A percentile compares a stretch with the other conserved stretches of the same genome.
phyloP scores from a whole-genome alignment of 2,113 vertebrate genomes.

The Hydrolagus affinis region DNA sequence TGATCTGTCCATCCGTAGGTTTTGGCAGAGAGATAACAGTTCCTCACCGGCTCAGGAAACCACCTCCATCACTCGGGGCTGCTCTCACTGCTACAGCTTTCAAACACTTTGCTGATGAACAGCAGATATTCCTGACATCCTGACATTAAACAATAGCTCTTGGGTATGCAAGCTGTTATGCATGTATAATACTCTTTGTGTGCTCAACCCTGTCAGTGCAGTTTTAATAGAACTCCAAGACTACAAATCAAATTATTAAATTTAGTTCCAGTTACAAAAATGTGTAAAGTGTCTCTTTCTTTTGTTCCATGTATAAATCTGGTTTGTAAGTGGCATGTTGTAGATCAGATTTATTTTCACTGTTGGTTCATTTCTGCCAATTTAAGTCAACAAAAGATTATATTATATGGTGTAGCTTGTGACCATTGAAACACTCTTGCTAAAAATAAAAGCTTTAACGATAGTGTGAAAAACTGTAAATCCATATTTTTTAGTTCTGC shows the following conservation, averaged over 20 bases:
- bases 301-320: neutral
- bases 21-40: neutral
- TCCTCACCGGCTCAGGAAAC: neutral
- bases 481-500: too few species aligned
- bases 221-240: neutral
- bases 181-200: neutral
- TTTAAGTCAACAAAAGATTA: constrained; percentile 1
- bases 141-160: neutral
- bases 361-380: neutral
- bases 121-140: neutral
- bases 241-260: neutral
- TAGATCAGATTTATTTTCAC: neutral
- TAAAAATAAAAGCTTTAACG: neutral
- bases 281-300: neutral
- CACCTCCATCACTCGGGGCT: neutral
- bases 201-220: neutral
- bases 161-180: neutral
- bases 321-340: neutral
- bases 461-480: neutral
- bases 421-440: neutral
- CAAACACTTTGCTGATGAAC: neutral
- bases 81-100: constrained; percentile 6
- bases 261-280: neutral
- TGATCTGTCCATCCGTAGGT: neutral
- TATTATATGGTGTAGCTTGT: neutral